Base-by-base conservation (phyloP, 2,888 invertebrate genomes). In the Drosophila histrio region DNA sequence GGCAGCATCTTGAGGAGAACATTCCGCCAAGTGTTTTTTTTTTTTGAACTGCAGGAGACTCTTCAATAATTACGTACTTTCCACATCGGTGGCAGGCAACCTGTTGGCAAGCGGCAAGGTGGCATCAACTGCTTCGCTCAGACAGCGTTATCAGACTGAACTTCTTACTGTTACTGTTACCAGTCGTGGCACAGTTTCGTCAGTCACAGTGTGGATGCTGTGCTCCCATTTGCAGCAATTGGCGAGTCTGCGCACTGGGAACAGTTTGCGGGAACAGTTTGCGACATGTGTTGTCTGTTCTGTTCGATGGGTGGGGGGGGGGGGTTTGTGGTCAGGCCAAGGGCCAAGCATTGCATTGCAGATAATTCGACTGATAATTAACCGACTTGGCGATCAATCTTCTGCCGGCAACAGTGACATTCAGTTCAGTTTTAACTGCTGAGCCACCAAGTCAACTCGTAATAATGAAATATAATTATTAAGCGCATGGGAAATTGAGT, bases 381-480 rank as follows among this genome's bases (percentile, higher is more conserved):
- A 65, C 49, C 36, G 53, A 30, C 15, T 26, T 41, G 52, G 22
- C 60, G 73, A 73, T 73, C 73, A 65, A 73, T 73, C 73, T 72
- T 74, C 41, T 4, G 13, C 8, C 39, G 13, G 32, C 21, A 32
- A 47, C 47, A 52, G 50, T 17, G 13, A 17, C 21, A 39, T 32
- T 19, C 24, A 41, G 54, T 8, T 11, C 5, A 49, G 17, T 62
- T 62, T 74, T 15, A 54, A 69, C 44, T 36, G 56, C 9, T 22
- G 24, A 22, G 34, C 44, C 64, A 67, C 67, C 67, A 77, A 86
- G 84, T 79, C 80, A 80, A 70, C 60, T 79, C 53, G 65, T 73
- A 65, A 80, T 79, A 80, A 86, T 83, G 73, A 80, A 77, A 77
- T 73, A 83, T n/a, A n/a, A n/a, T 83, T 77, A 67, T 70, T 59